A percentile compares a stretch with the other conserved stretches of the same genome.
Conservation (phyloP, 2,113 vertebrate species). For the Monopterus albus region DNA sequence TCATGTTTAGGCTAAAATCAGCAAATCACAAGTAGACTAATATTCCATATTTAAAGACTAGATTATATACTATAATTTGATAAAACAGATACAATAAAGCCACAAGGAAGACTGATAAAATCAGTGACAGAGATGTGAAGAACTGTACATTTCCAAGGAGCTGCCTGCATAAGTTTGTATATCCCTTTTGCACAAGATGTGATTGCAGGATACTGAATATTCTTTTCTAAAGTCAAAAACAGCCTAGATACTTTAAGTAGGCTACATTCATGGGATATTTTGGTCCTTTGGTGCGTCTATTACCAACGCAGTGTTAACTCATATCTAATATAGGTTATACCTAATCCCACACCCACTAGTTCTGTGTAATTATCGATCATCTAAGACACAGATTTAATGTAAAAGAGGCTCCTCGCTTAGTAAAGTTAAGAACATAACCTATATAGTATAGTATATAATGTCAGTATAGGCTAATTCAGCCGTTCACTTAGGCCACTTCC, state of each 20-base stretch:
- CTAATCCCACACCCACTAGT: not conserved
- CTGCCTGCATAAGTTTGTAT: not conserved
- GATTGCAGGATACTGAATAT: not conserved
- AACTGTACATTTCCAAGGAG: too few species aligned
- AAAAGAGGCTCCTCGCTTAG: not conserved
- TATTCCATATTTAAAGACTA: not conserved
- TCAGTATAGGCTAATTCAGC: too few species aligned
- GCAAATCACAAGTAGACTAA: not conserved
- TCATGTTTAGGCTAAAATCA: not conserved
- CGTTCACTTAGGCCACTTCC: slow-evolving; percentile 32
- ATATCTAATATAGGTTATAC: not conserved
- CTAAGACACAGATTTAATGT: not conserved
- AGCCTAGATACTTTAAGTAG: not conserved
- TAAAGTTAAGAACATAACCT: not conserved
- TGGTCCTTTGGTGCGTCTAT: slow-evolving; percentile 4
- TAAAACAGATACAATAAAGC: too few species aligned
- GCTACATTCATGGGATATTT: not conserved
- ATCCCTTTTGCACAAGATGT: not conserved
- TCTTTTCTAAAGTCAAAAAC: not conserved
- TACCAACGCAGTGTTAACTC: not conserved
- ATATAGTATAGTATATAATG: too few species aligned
- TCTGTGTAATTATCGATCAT: too few species aligned
- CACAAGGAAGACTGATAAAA: too few species aligned
- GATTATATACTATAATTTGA: too few species aligned
- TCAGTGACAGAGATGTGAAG: not conserved